Base-by-base conservation (phyloP, 1,140 invertebrate genomes). In the Venustaconcha ellipsiformis region DNA sequence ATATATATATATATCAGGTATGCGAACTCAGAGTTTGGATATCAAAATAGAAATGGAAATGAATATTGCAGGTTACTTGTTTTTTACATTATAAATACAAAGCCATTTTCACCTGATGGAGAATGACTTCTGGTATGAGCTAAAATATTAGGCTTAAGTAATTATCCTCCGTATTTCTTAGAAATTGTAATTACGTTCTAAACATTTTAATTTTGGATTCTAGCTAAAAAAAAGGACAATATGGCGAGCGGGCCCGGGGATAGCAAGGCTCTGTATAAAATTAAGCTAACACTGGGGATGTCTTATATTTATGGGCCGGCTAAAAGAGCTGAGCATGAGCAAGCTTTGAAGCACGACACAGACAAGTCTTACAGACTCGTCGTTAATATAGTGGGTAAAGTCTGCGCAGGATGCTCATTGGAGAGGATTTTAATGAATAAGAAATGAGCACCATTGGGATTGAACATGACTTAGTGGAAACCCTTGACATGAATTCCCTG, bases 391-490 rank as follows among this genome's bases (percentile, higher is more conserved):
- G 80, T 83, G 14, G 82, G 82, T 2, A 71, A 79, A 62, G 82
- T 71, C 72, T 83, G 26, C 57, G 80, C 15, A 60, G 74, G 37
- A 57, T 83, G 14, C 59, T 83, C 11, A 66, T 79, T 11, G 72
- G 78, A 2, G 80, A 83, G 26, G 72, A 75, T 6, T 83, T 82
- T 62, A 78, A 82, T 67, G 65, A 67, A 20, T 15, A 74, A 2
- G 82, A 83, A 71, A 68, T 78, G 60, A 83, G 82, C 69, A 83
- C 82, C 8, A 80, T 83, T n/a, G 82, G 82, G 3, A 76, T 83
- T 20, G 82, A 83, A 23, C 80, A 81, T 48, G 78, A 83, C 62
- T 62, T 83, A 14, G 82, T 83, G 14, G 82, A 83, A 55, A 83
- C 80, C 0, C 55, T 70, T n/a, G 82, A 78, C 4, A 69, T 79